Evolutionary conservation across 1,140 invertebrate species (phyloP).

Genomic region (Bathynomus jamesi): DNA sequence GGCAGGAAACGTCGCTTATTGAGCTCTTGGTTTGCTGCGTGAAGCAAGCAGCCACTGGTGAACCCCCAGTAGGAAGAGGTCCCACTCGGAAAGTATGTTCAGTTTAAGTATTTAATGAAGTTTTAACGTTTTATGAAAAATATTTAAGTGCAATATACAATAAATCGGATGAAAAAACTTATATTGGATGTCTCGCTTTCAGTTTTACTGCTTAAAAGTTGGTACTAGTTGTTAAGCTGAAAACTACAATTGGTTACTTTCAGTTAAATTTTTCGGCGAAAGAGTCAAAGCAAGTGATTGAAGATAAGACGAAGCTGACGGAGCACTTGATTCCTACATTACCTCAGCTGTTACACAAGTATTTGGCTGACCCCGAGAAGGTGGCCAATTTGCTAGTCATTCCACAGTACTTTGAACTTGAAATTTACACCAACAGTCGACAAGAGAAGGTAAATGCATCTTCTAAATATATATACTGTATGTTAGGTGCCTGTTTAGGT

Average conservation of each 20-base stretch:
- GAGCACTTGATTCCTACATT: constrained; percentile 92
- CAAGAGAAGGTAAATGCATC: constrained; percentile 77
- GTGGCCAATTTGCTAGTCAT: constrained; percentile 86
- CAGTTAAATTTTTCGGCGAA: too few species aligned
- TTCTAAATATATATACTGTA: too few species aligned
- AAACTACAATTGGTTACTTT: too few species aligned
- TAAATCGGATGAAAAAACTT: too few species aligned
- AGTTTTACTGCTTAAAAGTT: too few species aligned
- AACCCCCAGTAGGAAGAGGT: constrained; percentile 90
- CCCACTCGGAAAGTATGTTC: constrained; percentile 65
- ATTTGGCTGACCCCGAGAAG: constrained; percentile 92
- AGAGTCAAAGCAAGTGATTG: constrained; percentile 70
- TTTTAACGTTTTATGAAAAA: too few species aligned
- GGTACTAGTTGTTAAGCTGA: too few species aligned
- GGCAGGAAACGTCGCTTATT: constrained; percentile 86
- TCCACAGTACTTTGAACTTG: constrained; percentile 94
- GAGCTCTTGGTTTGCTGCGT: constrained; percentile 98
- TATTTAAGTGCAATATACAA: too few species aligned
- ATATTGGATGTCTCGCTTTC: too few species aligned
- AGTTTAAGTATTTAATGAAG: too few species aligned
- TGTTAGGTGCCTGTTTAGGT: too few species aligned
- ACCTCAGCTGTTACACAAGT: constrained; percentile 84
- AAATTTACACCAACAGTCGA: constrained; percentile 86
- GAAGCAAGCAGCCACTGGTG: constrained; percentile 93
- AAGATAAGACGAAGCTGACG: constrained; percentile 86